Evolutionary conservation across 2,797 vertebrate genomes (phyloP).

Genomic region (Acomys russatus): DNA sequence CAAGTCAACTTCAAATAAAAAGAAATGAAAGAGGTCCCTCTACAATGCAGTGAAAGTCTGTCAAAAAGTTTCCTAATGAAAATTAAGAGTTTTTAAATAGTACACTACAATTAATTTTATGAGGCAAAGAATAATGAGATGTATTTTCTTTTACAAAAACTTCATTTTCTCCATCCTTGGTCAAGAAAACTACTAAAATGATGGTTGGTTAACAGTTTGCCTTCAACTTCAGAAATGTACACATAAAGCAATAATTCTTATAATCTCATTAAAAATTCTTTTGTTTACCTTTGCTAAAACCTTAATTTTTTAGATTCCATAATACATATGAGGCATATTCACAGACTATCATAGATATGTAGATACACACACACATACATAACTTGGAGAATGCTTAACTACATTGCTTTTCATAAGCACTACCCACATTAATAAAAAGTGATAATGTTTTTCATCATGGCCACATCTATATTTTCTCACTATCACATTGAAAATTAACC

Average conservation of each 20-base stretch:
- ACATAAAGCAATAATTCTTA: background rate
- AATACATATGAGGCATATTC: background rate
- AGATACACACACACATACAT: background rate
- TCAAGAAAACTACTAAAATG: conserved; percentile 30
- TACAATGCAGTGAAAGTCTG: background rate
- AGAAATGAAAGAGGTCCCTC: background rate
- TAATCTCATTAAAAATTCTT: background rate
- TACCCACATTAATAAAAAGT: background rate
- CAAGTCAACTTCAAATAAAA: conserved; percentile 62
- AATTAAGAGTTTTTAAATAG: background rate
- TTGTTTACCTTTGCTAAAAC: background rate
- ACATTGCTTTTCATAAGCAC: background rate
- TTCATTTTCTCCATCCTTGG: background rate
- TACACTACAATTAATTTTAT: conserved; percentile 44
- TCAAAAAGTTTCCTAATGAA: background rate
- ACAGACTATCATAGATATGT: background rate
- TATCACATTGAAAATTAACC: background rate
- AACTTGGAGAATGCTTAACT: background rate
- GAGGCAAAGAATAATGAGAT: conserved; percentile 44
- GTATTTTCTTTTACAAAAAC: background rate
- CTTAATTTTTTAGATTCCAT: background rate
- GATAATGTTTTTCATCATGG: background rate
- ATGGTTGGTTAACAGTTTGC: background rate
- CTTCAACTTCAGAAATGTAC: background rate
- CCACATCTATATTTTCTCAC: conserved; percentile 11